phyloP scores from a whole-genome alignment of 2,888 invertebrate genomes.

The Drosophila sordidula region DNA sequence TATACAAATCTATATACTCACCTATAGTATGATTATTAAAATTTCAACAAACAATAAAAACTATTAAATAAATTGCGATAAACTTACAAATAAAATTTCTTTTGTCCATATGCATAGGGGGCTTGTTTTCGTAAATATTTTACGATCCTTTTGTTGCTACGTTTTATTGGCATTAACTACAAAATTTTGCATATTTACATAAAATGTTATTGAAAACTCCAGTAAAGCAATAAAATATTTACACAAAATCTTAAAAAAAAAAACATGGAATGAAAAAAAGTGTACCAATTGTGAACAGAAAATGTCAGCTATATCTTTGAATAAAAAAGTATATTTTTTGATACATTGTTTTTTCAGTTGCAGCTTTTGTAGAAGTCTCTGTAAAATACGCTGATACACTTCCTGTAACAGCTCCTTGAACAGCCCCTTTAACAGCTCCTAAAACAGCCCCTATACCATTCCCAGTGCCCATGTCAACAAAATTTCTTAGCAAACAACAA shows the following conservation, averaged over 20 bases:
- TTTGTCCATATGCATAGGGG: neutral
- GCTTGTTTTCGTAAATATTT: neutral
- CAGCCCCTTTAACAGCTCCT: neutral
- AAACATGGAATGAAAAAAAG: neutral
- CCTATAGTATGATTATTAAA: neutral
- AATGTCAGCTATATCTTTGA: no score
- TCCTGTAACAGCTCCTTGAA: neutral
- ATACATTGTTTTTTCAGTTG: neutral
- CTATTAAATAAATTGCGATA: neutral
- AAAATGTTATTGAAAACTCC: neutral
- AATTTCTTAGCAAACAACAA: slow-evolving; percentile 8
- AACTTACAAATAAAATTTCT: neutral
- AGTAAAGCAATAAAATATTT: neutral
- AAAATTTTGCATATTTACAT: neutral
- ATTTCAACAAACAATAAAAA: neutral
- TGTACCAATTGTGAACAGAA: no score
- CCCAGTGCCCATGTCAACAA: neutral
- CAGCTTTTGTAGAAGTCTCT: no score
- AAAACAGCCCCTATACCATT: slow-evolving; percentile 3
- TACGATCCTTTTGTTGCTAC: neutral
- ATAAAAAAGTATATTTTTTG: neutral
- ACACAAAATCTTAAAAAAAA: neutral
- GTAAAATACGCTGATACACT: neutral
- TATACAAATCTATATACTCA: neutral
- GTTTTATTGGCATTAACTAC: neutral